phyloP scores from a whole-genome alignment of 2,113 vertebrate species.

The Agelaius tricolor region DNA sequence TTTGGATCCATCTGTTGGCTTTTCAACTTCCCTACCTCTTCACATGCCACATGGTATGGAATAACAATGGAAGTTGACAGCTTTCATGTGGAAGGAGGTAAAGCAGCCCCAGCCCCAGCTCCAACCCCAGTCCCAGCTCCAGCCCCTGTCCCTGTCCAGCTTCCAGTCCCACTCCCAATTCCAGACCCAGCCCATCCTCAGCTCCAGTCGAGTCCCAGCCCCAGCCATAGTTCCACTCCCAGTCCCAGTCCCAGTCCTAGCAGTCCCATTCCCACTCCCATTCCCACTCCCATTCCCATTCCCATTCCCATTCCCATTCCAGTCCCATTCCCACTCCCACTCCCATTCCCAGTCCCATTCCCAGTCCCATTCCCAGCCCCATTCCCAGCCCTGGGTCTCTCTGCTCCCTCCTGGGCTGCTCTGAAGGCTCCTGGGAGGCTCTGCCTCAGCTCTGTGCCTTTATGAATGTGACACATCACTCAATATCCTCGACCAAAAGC shows the following conservation, averaged over 20 bases:
- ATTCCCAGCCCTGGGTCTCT: neutral
- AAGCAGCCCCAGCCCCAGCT: neutral
- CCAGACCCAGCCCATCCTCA: too few relatives aligned
- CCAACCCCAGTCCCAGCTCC: neutral
- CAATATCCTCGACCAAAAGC: neutral
- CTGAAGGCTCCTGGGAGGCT: neutral
- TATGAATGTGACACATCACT: conserved; percentile 36
- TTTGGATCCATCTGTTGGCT: neutral
- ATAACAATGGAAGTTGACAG: neutral
- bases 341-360: neutral
- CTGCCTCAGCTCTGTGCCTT: neutral
- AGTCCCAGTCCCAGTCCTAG: accelerated
- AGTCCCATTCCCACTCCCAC: neutral
- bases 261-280: too few relatives aligned
- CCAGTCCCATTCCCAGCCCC: too few relatives aligned
- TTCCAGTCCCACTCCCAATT: neutral
- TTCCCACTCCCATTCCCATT: too few relatives aligned
- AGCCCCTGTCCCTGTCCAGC: too few relatives aligned
- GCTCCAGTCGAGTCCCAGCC: neutral
- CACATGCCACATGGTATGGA: accelerated
- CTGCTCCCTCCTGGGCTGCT: neutral
- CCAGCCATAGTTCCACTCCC: neutral
- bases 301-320: neutral
- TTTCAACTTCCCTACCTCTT: neutral
- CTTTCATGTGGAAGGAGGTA: neutral